A percentile compares a stretch with the other conserved stretches of the same genome.
Evolutionary conservation across 1,140 invertebrate species (phyloP).

Genomic region (Colletes gigas): DNA sequence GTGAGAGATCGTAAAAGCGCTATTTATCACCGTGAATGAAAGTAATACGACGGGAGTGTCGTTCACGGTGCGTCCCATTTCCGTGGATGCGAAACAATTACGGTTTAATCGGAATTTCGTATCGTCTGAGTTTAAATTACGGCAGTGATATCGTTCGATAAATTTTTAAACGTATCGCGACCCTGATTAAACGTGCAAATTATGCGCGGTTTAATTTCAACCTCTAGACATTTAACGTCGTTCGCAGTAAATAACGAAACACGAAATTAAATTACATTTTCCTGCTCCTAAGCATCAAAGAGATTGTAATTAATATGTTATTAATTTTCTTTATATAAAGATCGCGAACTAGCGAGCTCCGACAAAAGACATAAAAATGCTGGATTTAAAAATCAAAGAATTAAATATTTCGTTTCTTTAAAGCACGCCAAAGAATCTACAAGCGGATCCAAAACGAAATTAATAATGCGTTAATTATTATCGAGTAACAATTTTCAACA

Average conservation of each 20-base stretch:
- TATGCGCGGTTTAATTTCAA: not conserved
- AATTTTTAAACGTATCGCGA: not conserved
- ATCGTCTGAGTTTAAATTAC: slow-evolving; percentile 8
- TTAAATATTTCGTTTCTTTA: no score
- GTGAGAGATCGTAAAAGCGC: slow-evolving; percentile 21
- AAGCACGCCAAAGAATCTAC: no score
- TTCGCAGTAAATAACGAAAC: not conserved
- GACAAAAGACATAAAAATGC: no score
- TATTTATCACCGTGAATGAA: slow-evolving; percentile 27
- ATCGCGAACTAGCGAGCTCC: no score
- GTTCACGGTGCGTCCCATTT: not conserved
- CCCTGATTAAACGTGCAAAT: not conserved
- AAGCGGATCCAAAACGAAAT: no score
- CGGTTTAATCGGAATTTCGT: slow-evolving; percentile 23
- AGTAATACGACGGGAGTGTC: slow-evolving; percentile 15
- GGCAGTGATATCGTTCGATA: not conserved
- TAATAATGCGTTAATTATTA: no score
- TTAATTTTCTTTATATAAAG: no score
- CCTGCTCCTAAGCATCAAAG: no score
- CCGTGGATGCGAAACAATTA: slow-evolving; percentile 17
- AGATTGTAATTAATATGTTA: no score
- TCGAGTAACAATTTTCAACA: no score
- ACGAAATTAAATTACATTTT: not conserved
- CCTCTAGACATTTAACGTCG: no score
- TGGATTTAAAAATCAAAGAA: no score